A percentile compares a stretch with the other conserved stretches of the same genome.
phyloP scores from a whole-genome alignment of 2,797 vertebrate genomes.

The Simalia tracyae region DNA sequence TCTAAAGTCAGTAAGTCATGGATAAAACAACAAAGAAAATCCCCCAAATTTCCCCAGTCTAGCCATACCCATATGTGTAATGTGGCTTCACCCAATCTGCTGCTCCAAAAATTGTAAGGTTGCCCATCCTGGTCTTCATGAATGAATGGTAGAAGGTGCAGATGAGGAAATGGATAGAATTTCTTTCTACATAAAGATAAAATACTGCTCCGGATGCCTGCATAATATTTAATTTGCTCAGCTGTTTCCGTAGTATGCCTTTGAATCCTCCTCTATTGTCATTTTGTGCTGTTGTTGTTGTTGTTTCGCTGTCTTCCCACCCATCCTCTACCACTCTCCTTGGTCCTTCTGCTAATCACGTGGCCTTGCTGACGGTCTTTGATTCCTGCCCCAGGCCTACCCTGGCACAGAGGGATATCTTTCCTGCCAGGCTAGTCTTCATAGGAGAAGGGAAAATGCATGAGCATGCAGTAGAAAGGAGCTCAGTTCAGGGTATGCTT shows the following conservation, averaged over 20 bases:
- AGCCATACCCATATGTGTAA: background rate
- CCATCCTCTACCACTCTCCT: background rate
- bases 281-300: background rate
- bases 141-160: background rate
- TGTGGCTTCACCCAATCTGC: background rate
- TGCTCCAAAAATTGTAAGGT: background rate
- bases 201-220: background rate
- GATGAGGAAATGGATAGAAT: background rate
- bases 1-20: background rate
- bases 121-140: background rate
- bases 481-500: background rate
- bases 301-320: background rate
- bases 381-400: background rate
- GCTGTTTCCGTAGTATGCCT: background rate
- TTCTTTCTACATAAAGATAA: background rate
- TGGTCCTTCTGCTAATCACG: background rate
- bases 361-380: background rate
- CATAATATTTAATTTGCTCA: background rate
- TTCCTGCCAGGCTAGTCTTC: background rate
- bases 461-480: background rate
- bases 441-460: background rate
- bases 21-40: background rate
- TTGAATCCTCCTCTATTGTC: background rate
- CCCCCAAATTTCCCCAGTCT: background rate
- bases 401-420: background rate